Evolutionary conservation across 2,888 invertebrate species (phyloP).

Genomic region (Theretra japonica): DNA sequence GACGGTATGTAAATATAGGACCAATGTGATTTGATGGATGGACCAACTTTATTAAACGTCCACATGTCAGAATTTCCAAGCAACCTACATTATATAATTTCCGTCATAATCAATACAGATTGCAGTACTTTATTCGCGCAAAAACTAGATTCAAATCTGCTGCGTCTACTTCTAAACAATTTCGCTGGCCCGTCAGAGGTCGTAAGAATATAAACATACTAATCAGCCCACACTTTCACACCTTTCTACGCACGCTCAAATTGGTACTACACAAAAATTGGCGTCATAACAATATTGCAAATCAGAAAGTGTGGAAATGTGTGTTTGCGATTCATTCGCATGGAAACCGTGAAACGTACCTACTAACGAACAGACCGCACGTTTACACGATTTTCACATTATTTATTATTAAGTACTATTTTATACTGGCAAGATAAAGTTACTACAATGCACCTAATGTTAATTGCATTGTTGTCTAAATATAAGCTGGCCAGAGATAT

Average conservation of each 20-base stretch:
- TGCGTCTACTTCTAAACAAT: background rate
- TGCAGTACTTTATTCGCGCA: too few species aligned
- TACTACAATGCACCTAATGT: too few species aligned
- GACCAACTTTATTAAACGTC: too few species aligned
- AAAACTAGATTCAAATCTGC: background rate
- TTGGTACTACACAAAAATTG: slow-evolving; percentile 7
- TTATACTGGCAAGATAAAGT: background rate
- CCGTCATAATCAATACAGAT: too few species aligned
- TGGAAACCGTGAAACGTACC: background rate
- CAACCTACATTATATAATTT: too few species aligned
- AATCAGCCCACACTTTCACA: slow-evolving; percentile 15
- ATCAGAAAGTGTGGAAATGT: slow-evolving; percentile 27
- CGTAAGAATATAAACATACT: background rate
- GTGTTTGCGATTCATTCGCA: slow-evolving; percentile 14
- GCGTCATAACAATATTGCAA: slow-evolving; percentile 27
- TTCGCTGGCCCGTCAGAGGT: too few species aligned
- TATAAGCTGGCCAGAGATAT: too few species aligned
- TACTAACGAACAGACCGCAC: background rate
- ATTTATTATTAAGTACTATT: background rate
- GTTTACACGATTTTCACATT: background rate
- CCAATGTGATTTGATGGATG: too few species aligned
- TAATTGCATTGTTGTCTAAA: too few species aligned
- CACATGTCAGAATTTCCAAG: too few species aligned
- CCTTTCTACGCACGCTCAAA: slow-evolving; percentile 18
- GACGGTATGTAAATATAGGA: too few species aligned